A percentile compares a stretch with the other conserved stretches of the same genome.
These are phyloP conservation scores for Papilio elwesi DNA, from an alignment of 2,888 invertebrate genomes.

Conservation along the genomic window DNA sequence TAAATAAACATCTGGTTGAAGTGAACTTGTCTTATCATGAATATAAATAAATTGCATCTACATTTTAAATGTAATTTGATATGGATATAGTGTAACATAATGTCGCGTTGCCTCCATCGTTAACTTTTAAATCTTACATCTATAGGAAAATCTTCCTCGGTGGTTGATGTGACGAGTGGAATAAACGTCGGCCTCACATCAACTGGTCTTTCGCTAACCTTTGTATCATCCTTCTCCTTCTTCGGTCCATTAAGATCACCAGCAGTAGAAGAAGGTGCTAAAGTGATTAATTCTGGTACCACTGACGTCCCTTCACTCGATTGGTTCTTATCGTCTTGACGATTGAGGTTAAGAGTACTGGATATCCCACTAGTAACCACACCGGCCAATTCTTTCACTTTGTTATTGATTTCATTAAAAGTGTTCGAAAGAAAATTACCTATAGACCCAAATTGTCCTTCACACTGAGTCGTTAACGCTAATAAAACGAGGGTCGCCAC, in stretches of 20 bases:
- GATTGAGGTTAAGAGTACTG: neutral
- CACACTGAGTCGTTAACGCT: slow-evolving; percentile 15
- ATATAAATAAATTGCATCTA: too few relatives aligned
- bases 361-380: slow-evolving; percentile 23
- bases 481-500: slow-evolving; percentile 3
- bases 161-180: slow-evolving; percentile 1
- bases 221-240: neutral
- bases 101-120: neutral
- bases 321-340: neutral
- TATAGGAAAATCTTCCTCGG: slow-evolving; percentile 26
- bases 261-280: neutral
- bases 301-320: neutral
- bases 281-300: neutral
- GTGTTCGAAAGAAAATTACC: slow-evolving; percentile 27
- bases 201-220: slow-evolving; percentile 1
- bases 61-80: too few relatives aligned
- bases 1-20: too few relatives aligned
- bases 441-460: slow-evolving; percentile 22
- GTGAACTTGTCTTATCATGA: too few relatives aligned
- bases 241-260: slow-evolving; percentile 1
- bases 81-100: neutral
- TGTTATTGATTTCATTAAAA: slow-evolving; percentile 17
- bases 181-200: slow-evolving; percentile 6
- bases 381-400: slow-evolving; percentile 27
- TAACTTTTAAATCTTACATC: slow-evolving; percentile 28